Conservation (phyloP, 2,888 invertebrate species). For the Morpho achilles region DNA sequence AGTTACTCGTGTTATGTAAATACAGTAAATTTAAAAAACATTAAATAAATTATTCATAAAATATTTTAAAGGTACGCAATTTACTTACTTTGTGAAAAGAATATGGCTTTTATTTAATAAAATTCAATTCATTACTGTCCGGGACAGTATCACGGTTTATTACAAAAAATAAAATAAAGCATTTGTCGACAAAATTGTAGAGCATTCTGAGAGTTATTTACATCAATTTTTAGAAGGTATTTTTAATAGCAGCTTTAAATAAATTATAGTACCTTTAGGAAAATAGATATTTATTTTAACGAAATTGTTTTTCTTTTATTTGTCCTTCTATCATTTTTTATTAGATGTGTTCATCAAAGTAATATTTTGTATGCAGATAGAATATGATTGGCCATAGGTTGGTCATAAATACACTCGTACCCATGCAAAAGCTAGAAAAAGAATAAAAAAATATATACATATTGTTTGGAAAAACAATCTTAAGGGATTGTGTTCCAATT, state of each 20-base stretch:
- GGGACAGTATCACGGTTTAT: constrained; percentile 7
- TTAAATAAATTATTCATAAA: too few species aligned
- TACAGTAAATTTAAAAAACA: too few species aligned
- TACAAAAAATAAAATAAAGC: constrained; percentile 3
- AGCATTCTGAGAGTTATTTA: neutral
- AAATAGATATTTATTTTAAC: neutral
- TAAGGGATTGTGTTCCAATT: too few species aligned
- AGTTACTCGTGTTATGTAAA: too few species aligned
- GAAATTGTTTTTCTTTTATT: neutral
- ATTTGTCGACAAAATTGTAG: neutral
- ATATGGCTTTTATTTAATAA: constrained; percentile 14
- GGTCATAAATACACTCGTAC: too few species aligned
- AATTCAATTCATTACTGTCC: constrained; percentile 17
- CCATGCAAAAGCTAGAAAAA: too few species aligned
- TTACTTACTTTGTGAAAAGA: constrained; percentile 11
- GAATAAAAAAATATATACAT: too few species aligned
- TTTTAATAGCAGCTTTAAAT: neutral
- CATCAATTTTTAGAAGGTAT: neutral
- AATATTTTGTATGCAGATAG: too few species aligned
- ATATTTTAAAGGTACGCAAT: constrained; percentile 13
- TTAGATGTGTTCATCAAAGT: too few species aligned
- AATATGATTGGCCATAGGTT: too few species aligned
- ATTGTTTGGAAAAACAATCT: too few species aligned
- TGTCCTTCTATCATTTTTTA: too few species aligned
- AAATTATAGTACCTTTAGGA: neutral